Evolutionary conservation across 92 coral and sea anemone species (phyloP), one percentile per base, ranked within the genome.

Genomic region (Paramuricea clavata): DNA sequence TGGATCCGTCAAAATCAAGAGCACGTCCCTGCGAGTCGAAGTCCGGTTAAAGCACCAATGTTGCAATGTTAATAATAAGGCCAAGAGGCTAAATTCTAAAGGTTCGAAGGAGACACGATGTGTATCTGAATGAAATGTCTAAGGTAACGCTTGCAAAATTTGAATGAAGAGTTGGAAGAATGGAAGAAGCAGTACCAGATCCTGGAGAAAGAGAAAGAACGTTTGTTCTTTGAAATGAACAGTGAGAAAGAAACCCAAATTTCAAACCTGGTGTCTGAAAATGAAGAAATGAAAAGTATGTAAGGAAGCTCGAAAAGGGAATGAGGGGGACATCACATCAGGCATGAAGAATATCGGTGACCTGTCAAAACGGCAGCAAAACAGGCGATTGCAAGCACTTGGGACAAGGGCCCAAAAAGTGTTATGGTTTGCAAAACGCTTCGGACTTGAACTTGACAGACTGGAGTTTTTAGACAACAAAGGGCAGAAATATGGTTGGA

Each of bases 161-260:
- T 85, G 44, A 76, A 89, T 28, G 68, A 64, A 16, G 86, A 87
- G 27, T 64, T 87, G 21, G 83, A 77, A 34, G 52, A 87, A 23
- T 91, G 92, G 92, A 91, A 62, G 41, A 49, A 13, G 61, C 23
- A 88, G 64, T 83, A 82, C 47, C 39, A 64, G 23, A 79, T 88
- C 57, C 92, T 91, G 22, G 89, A 77, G 76, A 26, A 87, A 79
- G 91, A 91, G 57, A 87, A 87, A 47, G 76, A 80, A 62, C 68
- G 25, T 43, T 8, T 90, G 70, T 82, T 82, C 43, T 36, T 44
- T 39, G 93, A 90, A 54, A 44, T 83, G 87, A 39, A 35, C 57
- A 33, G 19, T 52, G 86, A 87, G 64, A 49, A 57, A 36, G 84
- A 82, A 19, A 69, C 81, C 27, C 69, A 87, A 52, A 34, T 87